A percentile compares a stretch with the other conserved stretches of the same genome.
Evolutionary conservation across 2,888 invertebrate genomes (phyloP).

Genomic region (Lepetodrilus schrolli): DNA sequence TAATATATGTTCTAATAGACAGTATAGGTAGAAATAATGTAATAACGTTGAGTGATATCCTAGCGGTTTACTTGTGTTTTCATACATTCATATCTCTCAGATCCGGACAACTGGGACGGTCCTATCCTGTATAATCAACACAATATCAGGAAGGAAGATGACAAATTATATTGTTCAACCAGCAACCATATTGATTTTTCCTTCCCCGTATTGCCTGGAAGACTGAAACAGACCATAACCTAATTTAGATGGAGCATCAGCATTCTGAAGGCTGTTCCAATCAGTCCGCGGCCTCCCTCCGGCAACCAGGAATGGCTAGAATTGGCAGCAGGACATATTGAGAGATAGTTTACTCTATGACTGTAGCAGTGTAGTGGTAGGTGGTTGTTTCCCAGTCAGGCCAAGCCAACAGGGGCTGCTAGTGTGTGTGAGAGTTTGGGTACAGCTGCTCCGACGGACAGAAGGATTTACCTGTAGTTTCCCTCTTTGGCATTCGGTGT

Average conservation of each 20-base stretch:
- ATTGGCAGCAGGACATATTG: conserved; percentile 18
- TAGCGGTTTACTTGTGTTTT: background rate
- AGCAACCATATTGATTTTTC: conserved; percentile 4
- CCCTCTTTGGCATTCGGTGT: background rate
- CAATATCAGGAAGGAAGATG: background rate
- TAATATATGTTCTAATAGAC: too few relatives aligned
- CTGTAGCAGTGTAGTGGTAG: conserved; percentile 13
- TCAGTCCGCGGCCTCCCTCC: background rate
- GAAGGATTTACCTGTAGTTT: background rate
- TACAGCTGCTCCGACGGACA: background rate
- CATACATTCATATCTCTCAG: background rate
- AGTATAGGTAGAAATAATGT: too few relatives aligned
- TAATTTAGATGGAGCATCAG: conserved; percentile 26
- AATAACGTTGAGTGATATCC: background rate
- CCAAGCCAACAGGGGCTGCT: background rate
- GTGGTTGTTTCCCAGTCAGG: background rate
- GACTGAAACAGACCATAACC: conserved; percentile 23
- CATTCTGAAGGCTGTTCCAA: conserved; percentile 18
- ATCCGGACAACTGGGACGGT: too few relatives aligned
- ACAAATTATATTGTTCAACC: conserved; percentile 5
- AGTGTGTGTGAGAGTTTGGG: background rate
- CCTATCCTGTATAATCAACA: too few relatives aligned
- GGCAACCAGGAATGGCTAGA: conserved; percentile 9
- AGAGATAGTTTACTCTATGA: conserved; percentile 2
- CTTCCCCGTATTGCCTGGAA: too few relatives aligned